Evolutionary conservation across 2,113 vertebrate genomes (phyloP).

Genomic region (Ammospiza nelsoni): DNA sequence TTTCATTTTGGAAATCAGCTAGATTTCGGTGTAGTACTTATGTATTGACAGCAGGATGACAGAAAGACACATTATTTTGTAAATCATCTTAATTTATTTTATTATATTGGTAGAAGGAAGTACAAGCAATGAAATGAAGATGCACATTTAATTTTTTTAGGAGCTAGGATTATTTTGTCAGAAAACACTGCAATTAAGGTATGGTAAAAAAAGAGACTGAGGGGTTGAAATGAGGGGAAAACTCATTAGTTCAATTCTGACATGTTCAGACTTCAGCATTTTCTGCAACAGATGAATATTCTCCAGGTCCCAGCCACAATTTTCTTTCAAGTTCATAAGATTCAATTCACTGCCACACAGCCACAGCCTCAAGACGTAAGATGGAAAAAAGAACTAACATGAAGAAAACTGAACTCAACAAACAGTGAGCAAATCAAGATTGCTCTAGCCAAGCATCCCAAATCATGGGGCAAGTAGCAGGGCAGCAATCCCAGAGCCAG

Average conservation of each 20-base stretch:
- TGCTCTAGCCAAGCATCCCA: constrained; percentile 34
- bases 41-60: constrained; percentile 34
- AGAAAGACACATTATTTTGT: constrained; percentile 6
- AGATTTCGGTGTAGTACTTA: constrained; percentile 1
- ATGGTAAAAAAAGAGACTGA: constrained; percentile 22
- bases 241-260: constrained; percentile 48
- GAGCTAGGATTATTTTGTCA: constrained; percentile 4
- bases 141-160: not conserved
- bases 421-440: constrained; percentile 56
- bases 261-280: constrained; percentile 50
- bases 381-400: constrained; percentile 36
- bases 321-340: constrained; percentile 38
- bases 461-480: constrained; percentile 61
- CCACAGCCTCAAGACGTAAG: constrained; percentile 23
- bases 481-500: constrained; percentile 57
- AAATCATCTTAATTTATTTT: not conserved
- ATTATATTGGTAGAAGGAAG: not conserved
- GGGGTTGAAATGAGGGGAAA: not conserved
- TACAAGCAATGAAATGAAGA: not conserved
- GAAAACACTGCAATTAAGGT: constrained; percentile 29
- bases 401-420: constrained; percentile 61
- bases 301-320: constrained; percentile 45
- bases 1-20: constrained; percentile 65
- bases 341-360: constrained; percentile 14
- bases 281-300: constrained; percentile 50